A percentile compares a stretch with the other conserved stretches of the same genome.
These are phyloP conservation scores for Watsonalla cultraria DNA, from an alignment of 2,888 invertebrate species.

Conservation along the genomic window DNA sequence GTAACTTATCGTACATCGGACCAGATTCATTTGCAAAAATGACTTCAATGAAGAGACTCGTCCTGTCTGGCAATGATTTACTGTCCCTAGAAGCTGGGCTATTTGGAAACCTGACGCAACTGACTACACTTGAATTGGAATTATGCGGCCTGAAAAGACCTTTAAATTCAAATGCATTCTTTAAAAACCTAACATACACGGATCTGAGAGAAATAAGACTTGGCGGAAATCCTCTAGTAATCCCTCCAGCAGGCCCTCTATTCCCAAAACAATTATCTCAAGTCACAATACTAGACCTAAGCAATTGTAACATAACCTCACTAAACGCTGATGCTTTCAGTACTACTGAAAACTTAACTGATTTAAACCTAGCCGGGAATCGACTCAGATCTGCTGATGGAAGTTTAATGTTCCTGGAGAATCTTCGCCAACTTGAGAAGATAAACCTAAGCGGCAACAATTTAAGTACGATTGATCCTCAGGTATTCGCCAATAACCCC, in stretches of 20 bases:
- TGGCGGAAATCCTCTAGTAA: slow-evolving; percentile 82
- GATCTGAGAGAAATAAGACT: slow-evolving; percentile 83
- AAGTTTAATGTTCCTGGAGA: slow-evolving; percentile 76
- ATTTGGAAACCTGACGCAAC: slow-evolving; percentile 82
- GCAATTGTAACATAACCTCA: slow-evolving; percentile 80
- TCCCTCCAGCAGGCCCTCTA: slow-evolving; percentile 78
- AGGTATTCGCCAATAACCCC: slow-evolving; percentile 76
- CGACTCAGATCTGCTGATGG: slow-evolving; percentile 66
- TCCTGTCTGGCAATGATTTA: slow-evolving; percentile 84
- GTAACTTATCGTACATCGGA: slow-evolving; percentile 81
- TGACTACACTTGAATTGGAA: slow-evolving; percentile 83
- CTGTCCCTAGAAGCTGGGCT: slow-evolving; percentile 82
- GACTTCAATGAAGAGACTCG: slow-evolving; percentile 81
- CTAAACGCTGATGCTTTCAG: slow-evolving; percentile 80
- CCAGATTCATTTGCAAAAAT: slow-evolving; percentile 83
- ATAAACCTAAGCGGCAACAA: slow-evolving; percentile 82
- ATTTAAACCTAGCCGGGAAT: slow-evolving; percentile 80
- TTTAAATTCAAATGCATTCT: slow-evolving; percentile 82
- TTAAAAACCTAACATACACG: slow-evolving; percentile 80
- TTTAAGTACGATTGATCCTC: slow-evolving; percentile 77
- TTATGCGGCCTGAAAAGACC: slow-evolving; percentile 82
- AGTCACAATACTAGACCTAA: slow-evolving; percentile 81
- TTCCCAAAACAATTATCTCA: slow-evolving; percentile 82
- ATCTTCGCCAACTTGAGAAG: slow-evolving; percentile 76
- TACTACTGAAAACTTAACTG: slow-evolving; percentile 80